Evolutionary conservation across 2,797 vertebrate species (phyloP).

Genomic region (Notolabrus celidotus): DNA sequence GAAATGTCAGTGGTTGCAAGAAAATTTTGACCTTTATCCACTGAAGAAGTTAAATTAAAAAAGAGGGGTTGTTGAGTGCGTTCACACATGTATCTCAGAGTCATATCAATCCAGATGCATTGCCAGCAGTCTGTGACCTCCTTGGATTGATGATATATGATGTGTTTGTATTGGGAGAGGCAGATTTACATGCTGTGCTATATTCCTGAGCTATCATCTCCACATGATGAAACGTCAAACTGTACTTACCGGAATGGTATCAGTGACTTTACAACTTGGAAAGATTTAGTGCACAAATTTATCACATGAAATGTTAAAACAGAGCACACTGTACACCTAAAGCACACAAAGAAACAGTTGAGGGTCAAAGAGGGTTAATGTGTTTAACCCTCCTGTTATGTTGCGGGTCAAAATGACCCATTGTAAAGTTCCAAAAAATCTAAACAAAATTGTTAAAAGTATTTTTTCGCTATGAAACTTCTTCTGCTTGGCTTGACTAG

Average conservation of each 20-base stretch:
- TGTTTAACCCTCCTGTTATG: no score
- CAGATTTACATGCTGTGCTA: constrained; percentile 29
- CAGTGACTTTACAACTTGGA: constrained; percentile 41
- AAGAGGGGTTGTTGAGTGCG: neutral
- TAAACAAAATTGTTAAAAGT: no score
- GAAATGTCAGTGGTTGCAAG: neutral
- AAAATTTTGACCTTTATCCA: neutral
- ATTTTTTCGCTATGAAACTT: no score
- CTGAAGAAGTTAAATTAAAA: constrained; percentile 7
- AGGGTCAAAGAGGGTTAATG: constrained; percentile 5
- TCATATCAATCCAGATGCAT: constrained; percentile 24
- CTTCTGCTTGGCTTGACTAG: no score
- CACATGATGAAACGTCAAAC: constrained; percentile 43
- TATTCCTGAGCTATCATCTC: constrained; percentile 36
- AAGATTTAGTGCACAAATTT: constrained; percentile 54
- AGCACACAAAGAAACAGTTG: constrained; percentile 1
- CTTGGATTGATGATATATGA: constrained; percentile 40
- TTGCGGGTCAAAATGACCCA: no score
- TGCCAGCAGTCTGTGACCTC: constrained; percentile 5
- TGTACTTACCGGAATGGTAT: constrained; percentile 11
- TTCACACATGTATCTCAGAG: neutral
- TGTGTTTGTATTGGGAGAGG: neutral
- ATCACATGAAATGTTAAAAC: constrained; percentile 60
- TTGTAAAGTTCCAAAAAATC: no score
- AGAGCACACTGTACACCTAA: constrained; percentile 11